Percentiles rank a stretch among this genome's conserved stretches.
phyloP scores from a whole-genome alignment of 2,888 invertebrate species.

The Chaitophorus viminalis region DNA sequence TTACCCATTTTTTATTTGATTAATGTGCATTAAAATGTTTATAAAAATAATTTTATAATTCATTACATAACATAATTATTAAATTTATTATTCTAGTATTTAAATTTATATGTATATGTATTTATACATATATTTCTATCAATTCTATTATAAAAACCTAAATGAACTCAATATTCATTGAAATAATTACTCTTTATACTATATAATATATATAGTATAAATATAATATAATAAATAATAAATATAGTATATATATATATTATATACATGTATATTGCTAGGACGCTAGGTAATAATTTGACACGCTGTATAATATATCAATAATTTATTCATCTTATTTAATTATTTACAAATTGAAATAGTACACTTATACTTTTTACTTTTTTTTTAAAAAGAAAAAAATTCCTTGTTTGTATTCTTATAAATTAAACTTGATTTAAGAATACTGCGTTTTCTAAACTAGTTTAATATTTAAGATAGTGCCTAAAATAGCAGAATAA shows the following conservation, averaged over 20 bases:
- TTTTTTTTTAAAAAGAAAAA: not conserved
- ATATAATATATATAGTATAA: too few relatives aligned
- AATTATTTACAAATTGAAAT: too few relatives aligned
- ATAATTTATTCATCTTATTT: too few relatives aligned
- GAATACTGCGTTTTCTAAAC: not conserved
- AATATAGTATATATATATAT: too few relatives aligned
- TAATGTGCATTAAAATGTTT: not conserved
- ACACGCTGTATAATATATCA: too few relatives aligned
- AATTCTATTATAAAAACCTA: not conserved
- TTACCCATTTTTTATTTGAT: not conserved
- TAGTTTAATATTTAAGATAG: not conserved
- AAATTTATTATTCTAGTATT: too few relatives aligned
- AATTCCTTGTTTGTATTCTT: not conserved
- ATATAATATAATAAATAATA: too few relatives aligned
- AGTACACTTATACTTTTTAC: too few relatives aligned
- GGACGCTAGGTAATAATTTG: not conserved
- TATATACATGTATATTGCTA: too few relatives aligned
- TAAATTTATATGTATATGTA: not conserved
- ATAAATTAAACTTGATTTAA: not conserved
- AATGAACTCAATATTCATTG: not conserved
- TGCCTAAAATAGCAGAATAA: too few relatives aligned
- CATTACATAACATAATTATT: too few relatives aligned
- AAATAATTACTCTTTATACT: too few relatives aligned
- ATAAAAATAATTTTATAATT: not conserved
- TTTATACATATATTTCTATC: not conserved